phyloP scores from a whole-genome alignment of 92 coral and sea anemone species.

The Parazoanthus swiftii region DNA sequence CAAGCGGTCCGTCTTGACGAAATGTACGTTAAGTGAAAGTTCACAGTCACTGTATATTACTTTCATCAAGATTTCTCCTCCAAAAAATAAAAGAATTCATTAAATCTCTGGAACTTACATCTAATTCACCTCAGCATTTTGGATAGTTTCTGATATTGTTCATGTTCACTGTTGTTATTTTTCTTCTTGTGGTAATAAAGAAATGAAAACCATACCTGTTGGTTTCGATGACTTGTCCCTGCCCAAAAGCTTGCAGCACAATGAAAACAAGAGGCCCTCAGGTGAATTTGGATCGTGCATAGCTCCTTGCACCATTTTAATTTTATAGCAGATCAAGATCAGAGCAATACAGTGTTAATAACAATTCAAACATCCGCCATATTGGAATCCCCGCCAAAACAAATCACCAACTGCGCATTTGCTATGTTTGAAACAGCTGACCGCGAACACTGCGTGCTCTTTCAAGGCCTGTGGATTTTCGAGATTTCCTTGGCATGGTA shows the following conservation, averaged over 20 bases:
- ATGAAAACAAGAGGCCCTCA: slow-evolving; percentile 68
- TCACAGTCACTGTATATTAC: no score
- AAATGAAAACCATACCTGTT: slow-evolving; percentile 54
- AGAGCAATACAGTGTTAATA: neutral
- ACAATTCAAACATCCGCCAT: slow-evolving; percentile 22
- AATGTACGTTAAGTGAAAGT: no score
- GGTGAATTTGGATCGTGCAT: slow-evolving; percentile 72
- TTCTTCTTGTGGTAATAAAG: no score
- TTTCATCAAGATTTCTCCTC: neutral
- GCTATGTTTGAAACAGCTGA: slow-evolving; percentile 18
- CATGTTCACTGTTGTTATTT: neutral
- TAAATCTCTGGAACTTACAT: neutral
- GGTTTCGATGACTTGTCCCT: slow-evolving; percentile 56
- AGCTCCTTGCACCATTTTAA: slow-evolving; percentile 68
- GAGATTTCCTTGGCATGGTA: no score
- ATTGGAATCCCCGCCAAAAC: slow-evolving; percentile 49
- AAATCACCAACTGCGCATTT: slow-evolving; percentile 19
- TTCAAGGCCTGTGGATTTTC: neutral
- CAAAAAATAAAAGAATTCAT: neutral
- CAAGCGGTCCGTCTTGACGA: no score
- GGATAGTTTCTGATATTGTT: neutral
- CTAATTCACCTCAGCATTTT: no score
- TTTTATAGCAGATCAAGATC: neutral
- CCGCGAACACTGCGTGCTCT: neutral
- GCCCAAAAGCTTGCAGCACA: slow-evolving; percentile 74